Percentiles rank a stretch among this genome's conserved stretches.
Evolutionary conservation across 1,140 invertebrate genomes (phyloP).

Genomic region (Conus betulinus): DNA sequence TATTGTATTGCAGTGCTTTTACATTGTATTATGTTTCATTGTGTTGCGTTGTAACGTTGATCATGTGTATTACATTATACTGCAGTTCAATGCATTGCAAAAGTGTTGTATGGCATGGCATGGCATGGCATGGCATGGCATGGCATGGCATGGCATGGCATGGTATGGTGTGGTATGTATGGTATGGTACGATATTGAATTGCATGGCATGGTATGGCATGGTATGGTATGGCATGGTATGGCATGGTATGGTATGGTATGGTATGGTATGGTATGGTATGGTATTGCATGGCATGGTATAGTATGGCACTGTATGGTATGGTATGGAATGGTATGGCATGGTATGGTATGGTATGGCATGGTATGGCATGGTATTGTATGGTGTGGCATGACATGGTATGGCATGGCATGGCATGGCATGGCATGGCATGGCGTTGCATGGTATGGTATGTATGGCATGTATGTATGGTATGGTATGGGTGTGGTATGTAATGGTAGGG

Average conservation of each 20-base stretch:
- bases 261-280: too few relatives aligned
- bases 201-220: conserved; percentile 54
- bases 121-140: conserved; percentile 47
- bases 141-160: conserved; percentile 20
- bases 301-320: not conserved
- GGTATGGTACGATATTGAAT: conserved; percentile 7
- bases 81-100: too few relatives aligned
- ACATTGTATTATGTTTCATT: too few relatives aligned
- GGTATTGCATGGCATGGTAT: too few relatives aligned
- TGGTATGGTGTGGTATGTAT: too few relatives aligned
- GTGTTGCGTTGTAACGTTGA: too few relatives aligned
- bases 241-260: not conserved
- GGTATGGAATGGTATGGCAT: not conserved
- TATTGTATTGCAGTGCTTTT: too few relatives aligned
- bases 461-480: conserved; percentile 1
- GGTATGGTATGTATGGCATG: conserved; percentile 15
- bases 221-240: conserved; percentile 48
- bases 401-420: too few relatives aligned
- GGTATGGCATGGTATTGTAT: conserved; percentile 21
- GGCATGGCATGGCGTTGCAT: conserved; percentile 12
- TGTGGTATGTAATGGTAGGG: too few relatives aligned
- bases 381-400: not conserved
- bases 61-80: too few relatives aligned
- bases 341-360: too few relatives aligned
- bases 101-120: not conserved